These are phyloP conservation scores for Australoheros facetus DNA, from an alignment of 2,797 vertebrate species.

Conservation along the genomic window DNA sequence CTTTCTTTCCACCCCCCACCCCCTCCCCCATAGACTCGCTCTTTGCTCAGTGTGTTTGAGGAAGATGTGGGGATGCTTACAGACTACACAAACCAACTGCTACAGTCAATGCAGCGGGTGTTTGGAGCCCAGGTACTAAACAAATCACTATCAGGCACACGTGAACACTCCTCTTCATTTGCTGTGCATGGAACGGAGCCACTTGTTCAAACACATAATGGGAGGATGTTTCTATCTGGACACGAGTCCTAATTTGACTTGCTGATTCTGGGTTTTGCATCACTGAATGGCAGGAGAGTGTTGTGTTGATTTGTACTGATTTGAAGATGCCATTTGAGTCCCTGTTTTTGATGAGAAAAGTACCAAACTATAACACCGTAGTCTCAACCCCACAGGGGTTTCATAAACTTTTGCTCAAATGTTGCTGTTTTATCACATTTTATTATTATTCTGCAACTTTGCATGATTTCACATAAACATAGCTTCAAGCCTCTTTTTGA, in stretches of 20 bases:
- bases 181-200: background rate
- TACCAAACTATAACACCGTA: background rate
- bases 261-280: conserved; percentile 3
- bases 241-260: conserved; percentile 7
- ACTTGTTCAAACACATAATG: background rate
- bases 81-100: conserved; percentile 95
- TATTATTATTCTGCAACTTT: background rate
- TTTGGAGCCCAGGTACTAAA: conserved; percentile 94
- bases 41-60: conserved; percentile 97
- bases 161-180: background rate
- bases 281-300: background rate
- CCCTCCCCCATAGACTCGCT: conserved; percentile 86
- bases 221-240: background rate
- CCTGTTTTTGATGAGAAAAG: background rate
- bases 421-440: background rate
- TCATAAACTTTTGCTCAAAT: background rate
- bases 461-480: background rate
- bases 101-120: conserved; percentile 96
- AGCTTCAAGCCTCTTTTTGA: no score
- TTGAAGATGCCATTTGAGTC: background rate
- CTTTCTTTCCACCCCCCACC: background rate
- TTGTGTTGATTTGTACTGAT: background rate
- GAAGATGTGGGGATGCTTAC: conserved; percentile 97
- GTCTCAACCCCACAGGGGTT: background rate
- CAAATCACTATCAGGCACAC: conserved; percentile 19